Evolutionary conservation across 2,113 vertebrate genomes (phyloP).

Genomic region (Psephotus haematonotus): DNA sequence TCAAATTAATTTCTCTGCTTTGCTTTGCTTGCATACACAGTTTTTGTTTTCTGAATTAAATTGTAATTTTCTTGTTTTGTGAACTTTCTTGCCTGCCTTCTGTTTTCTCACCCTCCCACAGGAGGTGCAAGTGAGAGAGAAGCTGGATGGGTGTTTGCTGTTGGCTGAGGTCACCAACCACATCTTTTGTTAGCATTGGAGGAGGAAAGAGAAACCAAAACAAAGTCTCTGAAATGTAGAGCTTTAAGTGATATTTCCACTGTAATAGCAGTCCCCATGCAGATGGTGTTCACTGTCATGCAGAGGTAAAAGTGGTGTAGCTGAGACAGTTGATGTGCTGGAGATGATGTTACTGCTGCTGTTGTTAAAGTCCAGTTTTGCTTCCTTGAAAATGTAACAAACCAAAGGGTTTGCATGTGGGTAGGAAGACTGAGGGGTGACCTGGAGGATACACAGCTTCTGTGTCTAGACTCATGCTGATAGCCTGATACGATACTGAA

Average conservation of each 20-base stretch:
- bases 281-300: neutral
- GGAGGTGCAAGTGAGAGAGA: neutral
- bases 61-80: neutral
- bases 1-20: neutral
- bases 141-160: neutral
- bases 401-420: neutral
- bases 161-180: neutral
- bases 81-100: neutral
- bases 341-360: neutral
- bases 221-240: neutral
- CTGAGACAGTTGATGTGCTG: neutral
- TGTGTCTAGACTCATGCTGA: neutral
- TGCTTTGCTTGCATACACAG: neutral
- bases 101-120: neutral
- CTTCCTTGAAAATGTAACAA: neutral
- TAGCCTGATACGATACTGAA: neutral
- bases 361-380: neutral
- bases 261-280: neutral
- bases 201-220: neutral
- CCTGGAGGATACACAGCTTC: neutral
- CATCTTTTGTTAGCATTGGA: neutral
- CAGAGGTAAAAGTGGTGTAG: neutral
- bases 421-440: neutral
- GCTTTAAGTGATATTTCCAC: neutral
- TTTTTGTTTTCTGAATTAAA: neutral